Conservation (phyloP, 2,888 invertebrate species). For the Bellardia bayeri region DNA sequence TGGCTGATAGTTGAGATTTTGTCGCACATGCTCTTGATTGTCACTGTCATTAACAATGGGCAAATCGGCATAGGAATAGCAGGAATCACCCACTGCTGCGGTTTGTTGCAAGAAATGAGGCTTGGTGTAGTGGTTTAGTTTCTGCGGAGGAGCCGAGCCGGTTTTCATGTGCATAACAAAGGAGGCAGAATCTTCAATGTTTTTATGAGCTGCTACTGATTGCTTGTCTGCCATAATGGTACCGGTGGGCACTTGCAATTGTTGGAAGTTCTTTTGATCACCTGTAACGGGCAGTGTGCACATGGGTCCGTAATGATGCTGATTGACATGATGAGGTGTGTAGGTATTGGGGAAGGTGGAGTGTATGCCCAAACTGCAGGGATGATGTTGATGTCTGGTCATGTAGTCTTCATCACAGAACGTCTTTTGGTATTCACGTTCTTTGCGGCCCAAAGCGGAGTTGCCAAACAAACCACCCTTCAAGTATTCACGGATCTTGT, state of each 20-base stretch:
- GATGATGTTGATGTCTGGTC: constrained; percentile 84
- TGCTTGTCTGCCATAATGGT: constrained; percentile 82
- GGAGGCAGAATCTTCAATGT: constrained; percentile 79
- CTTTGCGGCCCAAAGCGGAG: constrained; percentile 87
- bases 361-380: constrained; percentile 83
- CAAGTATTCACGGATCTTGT: constrained; percentile 91
- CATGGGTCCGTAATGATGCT: constrained; percentile 84
- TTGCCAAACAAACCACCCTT: constrained; percentile 86
- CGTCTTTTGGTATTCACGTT: constrained; percentile 95
- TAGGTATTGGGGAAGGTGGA: constrained; percentile 83
- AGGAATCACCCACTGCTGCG: constrained; percentile 79
- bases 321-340: constrained; percentile 82
- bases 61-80: constrained; percentile 81
- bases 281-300: constrained; percentile 94
- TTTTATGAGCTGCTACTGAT: constrained; percentile 67
- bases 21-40: constrained; percentile 78
- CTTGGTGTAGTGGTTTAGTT: constrained; percentile 81
- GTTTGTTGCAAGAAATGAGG: constrained; percentile 80
- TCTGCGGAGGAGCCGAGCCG: constrained; percentile 73
- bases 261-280: constrained; percentile 83
- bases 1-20: constrained; percentile 79
- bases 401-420: constrained; percentile 94
- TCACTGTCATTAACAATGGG: constrained; percentile 78
- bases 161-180: constrained; percentile 83
- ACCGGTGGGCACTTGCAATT: constrained; percentile 83